phyloP scores from a whole-genome alignment of 1,140 invertebrate genomes.

The Drosophila nannoptera region DNA sequence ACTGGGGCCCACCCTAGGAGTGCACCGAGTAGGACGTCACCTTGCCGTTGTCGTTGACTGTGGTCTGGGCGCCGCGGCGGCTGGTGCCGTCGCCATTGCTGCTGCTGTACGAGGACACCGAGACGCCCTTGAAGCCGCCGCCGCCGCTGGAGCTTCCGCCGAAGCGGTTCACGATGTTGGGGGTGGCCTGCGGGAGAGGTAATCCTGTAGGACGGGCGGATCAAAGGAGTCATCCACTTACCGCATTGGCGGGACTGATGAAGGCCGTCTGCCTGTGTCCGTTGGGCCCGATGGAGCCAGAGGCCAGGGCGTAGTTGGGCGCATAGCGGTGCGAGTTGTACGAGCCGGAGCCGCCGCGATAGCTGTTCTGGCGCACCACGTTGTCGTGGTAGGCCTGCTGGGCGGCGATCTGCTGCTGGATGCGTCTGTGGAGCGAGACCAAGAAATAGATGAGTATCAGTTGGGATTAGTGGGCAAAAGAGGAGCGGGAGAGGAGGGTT shows the following conservation, averaged over 20 bases:
- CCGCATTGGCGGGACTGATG: slow-evolving; percentile 82
- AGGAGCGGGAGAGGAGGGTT: not conserved
- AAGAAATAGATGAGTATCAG: not conserved
- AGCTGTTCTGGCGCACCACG: slow-evolving; percentile 50
- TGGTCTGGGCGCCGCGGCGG: slow-evolving; percentile 82
- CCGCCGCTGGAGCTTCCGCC: slow-evolving; percentile 74
- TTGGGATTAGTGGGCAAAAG: slow-evolving; percentile 17
- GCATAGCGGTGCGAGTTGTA: slow-evolving; percentile 72
- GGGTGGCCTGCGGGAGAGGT: slow-evolving; percentile 79
- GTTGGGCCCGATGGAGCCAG: slow-evolving; percentile 80
- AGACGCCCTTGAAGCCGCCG: slow-evolving; percentile 81
- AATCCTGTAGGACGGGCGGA: not conserved
- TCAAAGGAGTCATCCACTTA: slow-evolving; percentile 63
- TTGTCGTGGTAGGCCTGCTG: slow-evolving; percentile 67
- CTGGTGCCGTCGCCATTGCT: slow-evolving; percentile 82
- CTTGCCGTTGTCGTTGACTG: slow-evolving; percentile 86
- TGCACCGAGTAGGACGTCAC: slow-evolving; percentile 82
- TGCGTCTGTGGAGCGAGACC: slow-evolving; percentile 49
- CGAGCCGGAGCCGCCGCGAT: slow-evolving; percentile 41
- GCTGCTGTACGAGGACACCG: slow-evolving; percentile 83
- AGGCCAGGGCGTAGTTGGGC: slow-evolving; percentile 76
- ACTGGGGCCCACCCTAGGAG: slow-evolving; percentile 43
- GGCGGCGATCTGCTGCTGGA: slow-evolving; percentile 73
- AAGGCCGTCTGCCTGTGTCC: slow-evolving; percentile 81
- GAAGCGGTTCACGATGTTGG: slow-evolving; percentile 82